phyloP scores from a whole-genome alignment of 2,888 invertebrate genomes.

The Bimastos eiseni region DNA sequence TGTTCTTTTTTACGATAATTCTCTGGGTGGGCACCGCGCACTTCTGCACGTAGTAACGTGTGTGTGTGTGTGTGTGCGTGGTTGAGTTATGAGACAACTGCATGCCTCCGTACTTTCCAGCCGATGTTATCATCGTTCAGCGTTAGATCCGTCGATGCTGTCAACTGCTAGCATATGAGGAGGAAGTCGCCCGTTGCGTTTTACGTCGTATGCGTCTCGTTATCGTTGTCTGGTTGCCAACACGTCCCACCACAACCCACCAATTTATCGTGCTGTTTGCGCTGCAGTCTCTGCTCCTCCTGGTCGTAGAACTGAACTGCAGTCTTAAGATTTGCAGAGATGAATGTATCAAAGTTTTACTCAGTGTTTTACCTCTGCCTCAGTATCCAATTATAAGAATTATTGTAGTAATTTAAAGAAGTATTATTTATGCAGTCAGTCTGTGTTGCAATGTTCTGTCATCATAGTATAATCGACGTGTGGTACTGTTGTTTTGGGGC shows the following conservation, averaged over 20 bases:
- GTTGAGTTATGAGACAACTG: background rate
- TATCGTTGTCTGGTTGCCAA: conserved; percentile 13
- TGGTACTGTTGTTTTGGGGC: background rate
- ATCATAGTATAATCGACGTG: background rate
- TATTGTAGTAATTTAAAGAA: conserved; percentile 13
- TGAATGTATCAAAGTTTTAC: background rate
- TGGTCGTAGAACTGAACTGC: background rate
- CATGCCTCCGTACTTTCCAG: conserved; percentile 22
- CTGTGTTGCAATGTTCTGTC: background rate
- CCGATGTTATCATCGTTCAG: background rate
- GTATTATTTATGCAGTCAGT: conserved; percentile 13
- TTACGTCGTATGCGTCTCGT: conserved; percentile 6
- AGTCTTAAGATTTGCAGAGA: background rate
- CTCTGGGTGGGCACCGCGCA: background rate
- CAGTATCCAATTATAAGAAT: background rate
- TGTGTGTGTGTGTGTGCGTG: no score
- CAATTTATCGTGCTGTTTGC: background rate
- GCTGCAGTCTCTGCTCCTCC: background rate
- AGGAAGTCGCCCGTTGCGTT: background rate
- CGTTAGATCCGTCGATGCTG: background rate
- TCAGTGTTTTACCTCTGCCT: conserved; percentile 13
- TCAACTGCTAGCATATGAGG: background rate
- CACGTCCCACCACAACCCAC: background rate
- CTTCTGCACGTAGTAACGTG: conserved; percentile 2
- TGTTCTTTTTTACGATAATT: background rate